phyloP scores from a whole-genome alignment of 2,888 invertebrate genomes.

The Athetis lepigone region DNA sequence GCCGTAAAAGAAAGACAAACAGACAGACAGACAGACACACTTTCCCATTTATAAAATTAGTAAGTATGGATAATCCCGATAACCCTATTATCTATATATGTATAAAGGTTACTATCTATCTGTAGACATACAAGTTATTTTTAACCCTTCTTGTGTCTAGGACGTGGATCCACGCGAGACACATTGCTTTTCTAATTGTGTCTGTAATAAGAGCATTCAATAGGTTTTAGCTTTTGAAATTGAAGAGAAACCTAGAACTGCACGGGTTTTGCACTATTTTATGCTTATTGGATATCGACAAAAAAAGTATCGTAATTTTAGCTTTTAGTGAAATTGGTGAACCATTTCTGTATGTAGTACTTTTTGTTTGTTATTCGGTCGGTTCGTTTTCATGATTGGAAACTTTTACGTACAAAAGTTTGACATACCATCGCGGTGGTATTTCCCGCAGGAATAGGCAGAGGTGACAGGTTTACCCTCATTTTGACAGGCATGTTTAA shows the following conservation, averaged over 20 bases:
- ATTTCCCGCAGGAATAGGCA: slow-evolving; percentile 7
- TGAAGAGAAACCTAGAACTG: background rate
- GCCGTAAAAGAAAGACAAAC: too few species aligned
- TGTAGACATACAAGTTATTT: too few species aligned
- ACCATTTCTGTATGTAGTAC: slow-evolving; percentile 15
- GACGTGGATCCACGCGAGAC: too few species aligned
- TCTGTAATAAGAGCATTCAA: too few species aligned
- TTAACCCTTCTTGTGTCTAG: too few species aligned
- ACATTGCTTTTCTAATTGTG: too few species aligned
- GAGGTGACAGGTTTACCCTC: background rate
- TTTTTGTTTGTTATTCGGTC: slow-evolving; percentile 26
- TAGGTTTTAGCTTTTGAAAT: slow-evolving; percentile 9
- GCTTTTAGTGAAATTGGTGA: slow-evolving; percentile 45
- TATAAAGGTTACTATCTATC: too few species aligned
- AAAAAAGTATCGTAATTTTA: slow-evolving; percentile 36
- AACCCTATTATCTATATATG: too few species aligned
- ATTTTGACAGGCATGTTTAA: background rate
- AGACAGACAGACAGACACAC: too few species aligned
- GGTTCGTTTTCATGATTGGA: slow-evolving; percentile 28
- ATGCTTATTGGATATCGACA: slow-evolving; percentile 13
- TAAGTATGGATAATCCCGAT: too few species aligned
- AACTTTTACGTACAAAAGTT: slow-evolving; percentile 25
- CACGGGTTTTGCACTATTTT: slow-evolving; percentile 18
- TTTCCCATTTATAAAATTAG: too few species aligned
- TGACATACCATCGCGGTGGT: background rate